phyloP scores from a whole-genome alignment of 2,113 vertebrate genomes.

The Barbus barbus region DNA sequence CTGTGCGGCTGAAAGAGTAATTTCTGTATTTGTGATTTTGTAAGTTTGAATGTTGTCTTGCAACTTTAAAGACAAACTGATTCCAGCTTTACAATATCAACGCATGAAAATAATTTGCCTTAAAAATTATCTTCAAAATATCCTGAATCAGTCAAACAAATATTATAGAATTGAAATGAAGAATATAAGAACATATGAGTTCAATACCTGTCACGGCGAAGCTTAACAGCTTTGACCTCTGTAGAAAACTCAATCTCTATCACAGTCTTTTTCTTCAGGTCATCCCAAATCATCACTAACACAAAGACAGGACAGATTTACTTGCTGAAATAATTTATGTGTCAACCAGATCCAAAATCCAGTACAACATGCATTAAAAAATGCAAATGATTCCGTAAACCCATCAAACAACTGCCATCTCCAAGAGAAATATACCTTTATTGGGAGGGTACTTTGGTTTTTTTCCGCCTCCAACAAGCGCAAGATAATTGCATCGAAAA shows the following conservation, averaged over 20 bases:
- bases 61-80: no score
- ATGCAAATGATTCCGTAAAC: neutral
- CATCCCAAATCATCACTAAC: conserved; percentile 99
- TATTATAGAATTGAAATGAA: neutral
- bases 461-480: conserved; percentile 95
- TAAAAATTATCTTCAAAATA: neutral
- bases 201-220: conserved; percentile 89
- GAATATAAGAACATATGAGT: neutral
- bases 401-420: neutral
- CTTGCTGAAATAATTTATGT: neutral
- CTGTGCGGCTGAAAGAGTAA: neutral
- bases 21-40: neutral
- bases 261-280: conserved; percentile 98
- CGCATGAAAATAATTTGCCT: no score
- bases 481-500: conserved; percentile 97
- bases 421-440: conserved; percentile 82
- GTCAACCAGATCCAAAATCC: neutral
- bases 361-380: neutral
- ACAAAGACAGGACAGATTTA: conserved; percentile 20
- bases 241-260: conserved; percentile 99
- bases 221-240: conserved; percentile 96
- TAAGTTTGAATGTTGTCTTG: no score
- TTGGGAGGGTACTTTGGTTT: conserved; percentile 98
- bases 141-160: neutral
- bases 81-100: no score